Evolutionary conservation across 2,113 vertebrate species (phyloP), one percentile per base, ranked within the genome.

Genomic region (Antigone vipio): DNA sequence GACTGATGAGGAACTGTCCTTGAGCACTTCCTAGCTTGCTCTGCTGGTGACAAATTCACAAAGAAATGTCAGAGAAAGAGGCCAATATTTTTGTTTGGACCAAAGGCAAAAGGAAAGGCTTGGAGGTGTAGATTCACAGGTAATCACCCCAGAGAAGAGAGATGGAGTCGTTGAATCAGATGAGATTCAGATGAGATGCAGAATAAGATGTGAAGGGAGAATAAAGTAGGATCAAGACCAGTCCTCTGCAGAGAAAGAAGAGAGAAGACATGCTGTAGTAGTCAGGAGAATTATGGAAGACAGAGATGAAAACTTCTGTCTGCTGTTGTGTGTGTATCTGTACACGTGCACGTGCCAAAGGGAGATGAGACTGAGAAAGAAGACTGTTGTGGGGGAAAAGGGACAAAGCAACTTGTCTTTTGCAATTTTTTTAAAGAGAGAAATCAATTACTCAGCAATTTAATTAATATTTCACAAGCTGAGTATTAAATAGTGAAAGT

Each of bases 301-400:
- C 20, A 88, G 40, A 72, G 47, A 23, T 15, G 40, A 79, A 72
- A 88, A 62, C 5, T 58, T 42, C 19, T 34, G 9, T 42, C 10
- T 42, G 19, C 42, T 75, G 11, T 32, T 0, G 44, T 27, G 6
- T 53, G 16, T 53, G 10, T 67, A 12, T 20, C 50, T 32, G 9
- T 21, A 47, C 8, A 15, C 0, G 2, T 1, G 2, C 3, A 2
- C 3, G n/a, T 5, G 5, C 7, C 73, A 44, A 89, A 67, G 4
- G 14, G 13, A 79, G 7, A 3, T 17, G 12, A 75, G 23, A 4
- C 14, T 67, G 64, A 81, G 38, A 35, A 91, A 80, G 15, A 88
- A 64, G 52, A 35, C 14, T 74, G 7, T 8, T 88, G 16, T 26
- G 75, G 24, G 4, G 12, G 8, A 53, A 85, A 74, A 64, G 5